These are phyloP conservation scores for Melikaiella ostensackeni DNA, from an alignment of 2,888 invertebrate species.

Conservation along the genomic window DNA sequence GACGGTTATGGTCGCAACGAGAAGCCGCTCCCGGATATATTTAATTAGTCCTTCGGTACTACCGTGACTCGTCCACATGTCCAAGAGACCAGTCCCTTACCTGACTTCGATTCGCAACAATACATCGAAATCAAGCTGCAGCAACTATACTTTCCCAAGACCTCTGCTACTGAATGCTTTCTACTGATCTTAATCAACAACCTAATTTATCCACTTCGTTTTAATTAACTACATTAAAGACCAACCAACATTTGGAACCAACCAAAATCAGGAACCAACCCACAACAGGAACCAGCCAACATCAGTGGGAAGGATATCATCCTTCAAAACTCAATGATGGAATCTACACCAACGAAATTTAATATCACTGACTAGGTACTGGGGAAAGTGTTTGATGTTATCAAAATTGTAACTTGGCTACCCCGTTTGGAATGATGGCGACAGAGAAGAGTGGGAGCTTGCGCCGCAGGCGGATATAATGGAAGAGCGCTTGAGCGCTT, in stretches of 20 bases:
- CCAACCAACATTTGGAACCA: background rate
- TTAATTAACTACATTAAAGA: constrained; percentile 1
- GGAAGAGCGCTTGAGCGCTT: constrained; percentile 53
- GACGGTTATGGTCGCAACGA: constrained; percentile 63
- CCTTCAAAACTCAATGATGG: background rate
- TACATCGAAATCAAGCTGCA: constrained; percentile 17
- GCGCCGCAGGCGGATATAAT: constrained; percentile 51
- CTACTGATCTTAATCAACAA: constrained; percentile 14
- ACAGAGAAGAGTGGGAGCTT: constrained; percentile 21
- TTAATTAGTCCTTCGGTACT: constrained; percentile 62
- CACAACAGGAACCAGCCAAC: background rate
- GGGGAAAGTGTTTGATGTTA: background rate
- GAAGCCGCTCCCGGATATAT: constrained; percentile 72
- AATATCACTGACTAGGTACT: background rate
- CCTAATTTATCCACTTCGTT: constrained; percentile 20
- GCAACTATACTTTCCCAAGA: constrained; percentile 33
- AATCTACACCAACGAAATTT: too few relatives aligned
- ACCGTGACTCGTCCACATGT: constrained; percentile 37
- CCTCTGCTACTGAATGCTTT: constrained; percentile 12
- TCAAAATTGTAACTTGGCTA: constrained; percentile 11
- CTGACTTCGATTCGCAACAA: constrained; percentile 38
- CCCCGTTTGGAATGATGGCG: background rate
- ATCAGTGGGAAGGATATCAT: background rate
- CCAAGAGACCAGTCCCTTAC: constrained; percentile 32
- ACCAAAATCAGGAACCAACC: too few relatives aligned